Conservation (phyloP, 2,888 invertebrate genomes). For the Heliconius aoede region DNA sequence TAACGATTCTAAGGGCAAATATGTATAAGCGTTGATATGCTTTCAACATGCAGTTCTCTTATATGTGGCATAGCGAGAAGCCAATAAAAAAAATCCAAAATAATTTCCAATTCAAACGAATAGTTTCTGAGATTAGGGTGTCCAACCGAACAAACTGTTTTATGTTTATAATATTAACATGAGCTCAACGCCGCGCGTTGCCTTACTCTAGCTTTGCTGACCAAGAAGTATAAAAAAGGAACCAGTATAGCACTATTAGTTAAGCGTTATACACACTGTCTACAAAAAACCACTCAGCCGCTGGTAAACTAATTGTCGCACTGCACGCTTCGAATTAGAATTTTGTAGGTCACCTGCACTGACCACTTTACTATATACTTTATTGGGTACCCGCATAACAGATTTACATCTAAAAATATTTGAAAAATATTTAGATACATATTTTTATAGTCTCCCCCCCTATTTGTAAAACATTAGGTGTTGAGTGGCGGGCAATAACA, state of each 20-base stretch:
- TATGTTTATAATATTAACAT: too few relatives aligned
- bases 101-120: too few relatives aligned
- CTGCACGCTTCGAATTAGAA: conserved; percentile 27
- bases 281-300: conserved; percentile 27
- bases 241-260: not conserved
- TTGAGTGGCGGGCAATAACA: too few relatives aligned
- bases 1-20: too few relatives aligned
- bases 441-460: not conserved
- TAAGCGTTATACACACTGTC: not conserved
- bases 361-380: not conserved
- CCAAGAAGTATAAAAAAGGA: not conserved
- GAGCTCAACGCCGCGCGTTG: too few relatives aligned
- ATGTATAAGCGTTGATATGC: too few relatives aligned
- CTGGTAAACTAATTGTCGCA: conserved; percentile 26
- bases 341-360: conserved; percentile 30
- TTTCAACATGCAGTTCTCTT: too few relatives aligned
- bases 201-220: too few relatives aligned
- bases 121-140: too few relatives aligned
- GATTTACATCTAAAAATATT: not conserved
- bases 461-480: not conserved
- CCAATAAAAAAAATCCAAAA: not conserved
- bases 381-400: not conserved
- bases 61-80: too few relatives aligned
- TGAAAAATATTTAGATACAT: not conserved
- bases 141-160: too few relatives aligned